Conservation (phyloP, 1,140 invertebrate species). For the Drosophila carrolli region DNA sequence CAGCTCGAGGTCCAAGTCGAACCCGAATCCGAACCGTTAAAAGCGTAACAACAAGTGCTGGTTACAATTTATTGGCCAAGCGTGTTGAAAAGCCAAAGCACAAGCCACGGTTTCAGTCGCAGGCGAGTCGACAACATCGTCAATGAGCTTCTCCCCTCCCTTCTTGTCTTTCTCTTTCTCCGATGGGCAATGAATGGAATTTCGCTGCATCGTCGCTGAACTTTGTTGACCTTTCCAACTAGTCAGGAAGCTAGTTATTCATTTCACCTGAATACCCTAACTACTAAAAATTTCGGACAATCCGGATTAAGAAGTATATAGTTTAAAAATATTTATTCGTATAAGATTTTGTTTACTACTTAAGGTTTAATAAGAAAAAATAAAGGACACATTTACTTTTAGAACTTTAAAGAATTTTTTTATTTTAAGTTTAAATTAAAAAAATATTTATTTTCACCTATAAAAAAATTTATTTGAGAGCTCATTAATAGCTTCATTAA, state of each 20-base stretch:
- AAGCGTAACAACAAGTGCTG: conserved; percentile 80
- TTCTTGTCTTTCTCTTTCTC: conserved; percentile 12
- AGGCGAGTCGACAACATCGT: conserved; percentile 59
- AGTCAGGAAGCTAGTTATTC: conserved; percentile 71
- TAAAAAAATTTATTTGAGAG: too few relatives aligned
- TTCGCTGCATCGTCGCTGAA: conserved; percentile 57
- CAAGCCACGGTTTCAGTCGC: conserved; percentile 34
- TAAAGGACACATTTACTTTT: too few relatives aligned
- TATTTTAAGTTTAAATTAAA: too few relatives aligned
- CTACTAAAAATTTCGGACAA: background rate
- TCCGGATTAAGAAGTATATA: too few relatives aligned
- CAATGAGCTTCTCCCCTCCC: conserved; percentile 55
- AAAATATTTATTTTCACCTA: too few relatives aligned
- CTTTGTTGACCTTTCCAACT: conserved; percentile 73
- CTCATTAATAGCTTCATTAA: too few relatives aligned
- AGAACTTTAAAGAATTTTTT: too few relatives aligned
- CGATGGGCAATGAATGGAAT: conserved; percentile 75
- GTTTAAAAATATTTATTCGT: too few relatives aligned
- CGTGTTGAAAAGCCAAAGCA: conserved; percentile 77
- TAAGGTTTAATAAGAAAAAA: too few relatives aligned
- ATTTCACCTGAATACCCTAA: conserved; percentile 59
- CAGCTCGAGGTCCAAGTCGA: background rate
- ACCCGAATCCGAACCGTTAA: conserved; percentile 63
- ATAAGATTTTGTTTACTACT: too few relatives aligned
- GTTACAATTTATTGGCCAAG: conserved; percentile 78